These are phyloP conservation scores for Gulo gulo DNA, from an alignment of 2,113 vertebrate species.

Conservation along the genomic window DNA sequence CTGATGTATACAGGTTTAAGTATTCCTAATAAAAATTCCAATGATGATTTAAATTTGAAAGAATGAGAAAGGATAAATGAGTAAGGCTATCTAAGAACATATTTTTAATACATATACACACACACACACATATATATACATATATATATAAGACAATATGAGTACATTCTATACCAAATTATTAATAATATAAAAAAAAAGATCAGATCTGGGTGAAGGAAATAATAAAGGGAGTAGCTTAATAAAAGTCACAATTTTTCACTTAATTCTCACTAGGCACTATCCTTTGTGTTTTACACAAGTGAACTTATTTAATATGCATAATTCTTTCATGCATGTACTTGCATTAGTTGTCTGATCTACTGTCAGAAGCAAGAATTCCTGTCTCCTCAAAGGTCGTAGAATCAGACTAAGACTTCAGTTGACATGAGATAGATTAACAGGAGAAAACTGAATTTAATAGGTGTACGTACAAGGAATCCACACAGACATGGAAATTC, in stretches of 20 bases:
- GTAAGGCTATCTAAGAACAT: neutral
- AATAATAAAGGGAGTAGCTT: neutral
- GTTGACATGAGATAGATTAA: neutral
- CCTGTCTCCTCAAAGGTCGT: neutral
- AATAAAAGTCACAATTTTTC: neutral
- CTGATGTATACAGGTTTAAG: neutral
- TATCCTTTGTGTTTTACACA: neutral
- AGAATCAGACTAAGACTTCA: neutral
- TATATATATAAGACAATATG: neutral
- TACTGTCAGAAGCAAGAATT: neutral
- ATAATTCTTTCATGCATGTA: neutral
- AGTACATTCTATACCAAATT: neutral
- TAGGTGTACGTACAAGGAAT: neutral
- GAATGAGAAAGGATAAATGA: neutral
- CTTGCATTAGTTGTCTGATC: neutral
- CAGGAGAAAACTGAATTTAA: neutral
- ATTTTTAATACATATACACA: neutral
- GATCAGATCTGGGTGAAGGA: neutral
- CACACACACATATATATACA: too few relatives aligned
- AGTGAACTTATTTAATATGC: neutral
- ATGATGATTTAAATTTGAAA: neutral
- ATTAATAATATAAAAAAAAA: neutral
- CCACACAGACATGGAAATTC: neutral
- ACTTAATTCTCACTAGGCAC: neutral
- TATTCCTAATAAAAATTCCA: neutral